These are phyloP conservation scores for Scaptomyza flava DNA, from an alignment of 2,888 invertebrate genomes.

Conservation along the genomic window DNA sequence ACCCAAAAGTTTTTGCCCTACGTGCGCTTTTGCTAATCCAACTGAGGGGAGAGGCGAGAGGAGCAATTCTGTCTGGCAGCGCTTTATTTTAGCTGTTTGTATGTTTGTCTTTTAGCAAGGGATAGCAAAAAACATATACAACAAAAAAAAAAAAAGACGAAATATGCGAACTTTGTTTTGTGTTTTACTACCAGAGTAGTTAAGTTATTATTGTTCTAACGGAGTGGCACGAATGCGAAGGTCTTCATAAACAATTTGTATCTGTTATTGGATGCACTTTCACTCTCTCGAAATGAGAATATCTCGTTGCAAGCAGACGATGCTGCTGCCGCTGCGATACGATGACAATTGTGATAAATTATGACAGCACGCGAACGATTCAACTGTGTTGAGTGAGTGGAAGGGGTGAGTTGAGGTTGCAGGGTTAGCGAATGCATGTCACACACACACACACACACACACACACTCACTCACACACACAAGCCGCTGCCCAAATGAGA, in stretches of 20 bases:
- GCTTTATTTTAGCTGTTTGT: conserved; percentile 18
- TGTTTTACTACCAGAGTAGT: not conserved
- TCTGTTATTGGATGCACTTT: conserved; percentile 57
- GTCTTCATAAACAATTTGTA: conserved; percentile 69
- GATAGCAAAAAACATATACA: not conserved
- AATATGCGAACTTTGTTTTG: conserved; percentile 15
- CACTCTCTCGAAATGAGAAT: conserved; percentile 16
- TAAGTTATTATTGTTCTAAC: conserved; percentile 60
- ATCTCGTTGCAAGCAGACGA: not conserved
- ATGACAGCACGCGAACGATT: conserved; percentile 65
- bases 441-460: conserved; percentile 16
- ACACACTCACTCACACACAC: conserved; percentile 7
- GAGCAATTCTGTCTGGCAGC: conserved; percentile 7
- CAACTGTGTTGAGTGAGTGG: conserved; percentile 6
- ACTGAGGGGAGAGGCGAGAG: not conserved
- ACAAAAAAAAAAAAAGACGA: not conserved
- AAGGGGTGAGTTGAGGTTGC: not conserved
- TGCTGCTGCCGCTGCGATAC: conserved; percentile 12
- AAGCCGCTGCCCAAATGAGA: conserved; percentile 44
- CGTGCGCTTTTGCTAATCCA: conserved; percentile 18
- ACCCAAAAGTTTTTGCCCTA: not conserved
- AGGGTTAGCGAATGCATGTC: not conserved
- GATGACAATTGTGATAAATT: conserved; percentile 78
- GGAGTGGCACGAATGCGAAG: conserved; percentile 56
- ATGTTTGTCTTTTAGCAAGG: conserved; percentile 2